Percentiles rank a stretch among this genome's conserved stretches.
Conservation (phyloP, 2,113 vertebrate species). For the Delphinus delphis region DNA sequence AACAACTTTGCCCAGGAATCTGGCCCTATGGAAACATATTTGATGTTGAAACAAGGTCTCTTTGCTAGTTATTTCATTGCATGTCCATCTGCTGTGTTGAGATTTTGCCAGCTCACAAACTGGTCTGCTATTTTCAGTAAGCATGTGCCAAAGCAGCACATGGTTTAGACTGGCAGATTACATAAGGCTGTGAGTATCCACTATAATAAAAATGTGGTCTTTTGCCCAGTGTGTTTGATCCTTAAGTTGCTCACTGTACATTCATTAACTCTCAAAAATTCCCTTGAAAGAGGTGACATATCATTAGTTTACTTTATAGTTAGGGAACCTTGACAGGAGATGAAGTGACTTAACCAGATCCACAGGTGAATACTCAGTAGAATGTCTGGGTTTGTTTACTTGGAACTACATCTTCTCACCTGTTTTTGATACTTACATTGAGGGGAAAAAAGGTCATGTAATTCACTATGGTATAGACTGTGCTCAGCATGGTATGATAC, state of each 20-base stretch:
- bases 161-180: conserved; percentile 69
- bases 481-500: not conserved
- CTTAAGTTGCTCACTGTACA: conserved; percentile 53
- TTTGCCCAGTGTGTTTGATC: conserved; percentile 73
- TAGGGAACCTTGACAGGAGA: not conserved
- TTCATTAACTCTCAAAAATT: conserved; percentile 65
- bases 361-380: not conserved
- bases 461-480: not conserved
- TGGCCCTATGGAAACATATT: conserved; percentile 67
- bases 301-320: conserved; percentile 41
- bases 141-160: conserved; percentile 70
- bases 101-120: conserved; percentile 65
- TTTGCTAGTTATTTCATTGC: conserved; percentile 66
- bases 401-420: not conserved
- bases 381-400: not conserved
- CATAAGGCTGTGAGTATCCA: conserved; percentile 59
- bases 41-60: conserved; percentile 68
- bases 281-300: conserved; percentile 45
- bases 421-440: not conserved
- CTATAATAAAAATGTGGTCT: conserved; percentile 76
- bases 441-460: not conserved
- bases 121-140: conserved; percentile 77
- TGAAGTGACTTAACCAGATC: not conserved
- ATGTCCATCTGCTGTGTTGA: conserved; percentile 69
- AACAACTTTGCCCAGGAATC: conserved; percentile 48